phyloP scores from a whole-genome alignment of 2,797 vertebrate species.

The Leptatherina wallacei region DNA sequence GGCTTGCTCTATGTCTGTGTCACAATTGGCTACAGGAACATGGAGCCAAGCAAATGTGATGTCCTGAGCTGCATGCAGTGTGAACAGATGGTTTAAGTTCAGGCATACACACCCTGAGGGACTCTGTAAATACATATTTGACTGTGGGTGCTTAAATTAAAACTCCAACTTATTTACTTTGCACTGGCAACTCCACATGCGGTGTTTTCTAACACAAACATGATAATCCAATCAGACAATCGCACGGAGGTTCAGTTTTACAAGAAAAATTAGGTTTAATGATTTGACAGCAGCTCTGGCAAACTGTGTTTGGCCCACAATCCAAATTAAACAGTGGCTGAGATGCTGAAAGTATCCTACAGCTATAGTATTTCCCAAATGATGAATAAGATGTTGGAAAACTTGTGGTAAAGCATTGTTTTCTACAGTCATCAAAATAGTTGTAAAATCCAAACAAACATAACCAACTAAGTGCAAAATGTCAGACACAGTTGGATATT shows the following conservation, averaged over 20 bases:
- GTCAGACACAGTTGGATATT: background rate
- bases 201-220: slow-evolving; percentile 4
- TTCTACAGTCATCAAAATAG: too few species aligned
- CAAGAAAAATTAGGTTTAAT: background rate
- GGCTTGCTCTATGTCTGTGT: slow-evolving; percentile 16
- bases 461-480: background rate
- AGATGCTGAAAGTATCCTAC: background rate
- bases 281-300: background rate
- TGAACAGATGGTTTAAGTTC: slow-evolving; percentile 55
- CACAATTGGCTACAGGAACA: slow-evolving; percentile 10
- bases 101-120: slow-evolving; percentile 16
- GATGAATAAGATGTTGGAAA: background rate
- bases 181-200: slow-evolving; percentile 9
- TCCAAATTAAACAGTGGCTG: too few species aligned
- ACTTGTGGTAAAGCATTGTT: background rate
- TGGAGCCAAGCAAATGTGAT: slow-evolving; percentile 20
- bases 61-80: slow-evolving; percentile 20
- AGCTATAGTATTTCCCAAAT: background rate
- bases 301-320: background rate
- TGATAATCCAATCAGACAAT: slow-evolving; percentile 25
- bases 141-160: slow-evolving; percentile 21
- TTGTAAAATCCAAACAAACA: background rate
- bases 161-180: slow-evolving; percentile 12
- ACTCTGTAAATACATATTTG: slow-evolving; percentile 45
- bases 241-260: slow-evolving; percentile 4